Evolutionary conservation across 2,888 invertebrate genomes (phyloP).

Genomic region (Caenorhabditis parvicauda): DNA sequence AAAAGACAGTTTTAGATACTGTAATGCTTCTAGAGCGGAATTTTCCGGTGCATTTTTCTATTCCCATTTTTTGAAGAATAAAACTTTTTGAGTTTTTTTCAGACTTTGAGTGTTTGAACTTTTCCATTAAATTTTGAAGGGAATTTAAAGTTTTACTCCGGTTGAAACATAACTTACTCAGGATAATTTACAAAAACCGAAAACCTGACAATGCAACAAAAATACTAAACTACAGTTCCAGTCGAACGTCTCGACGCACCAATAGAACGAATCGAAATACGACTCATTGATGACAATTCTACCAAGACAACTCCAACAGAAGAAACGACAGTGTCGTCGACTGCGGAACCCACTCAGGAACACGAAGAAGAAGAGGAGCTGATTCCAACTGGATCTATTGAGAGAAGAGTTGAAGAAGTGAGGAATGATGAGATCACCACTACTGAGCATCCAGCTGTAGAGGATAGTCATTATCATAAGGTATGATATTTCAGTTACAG

Average conservation of each 20-base stretch:
- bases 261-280: slow-evolving; percentile 46
- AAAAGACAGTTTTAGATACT: too few species aligned
- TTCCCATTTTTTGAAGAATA: too few species aligned
- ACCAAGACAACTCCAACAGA: slow-evolving; percentile 13
- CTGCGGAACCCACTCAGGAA: neutral
- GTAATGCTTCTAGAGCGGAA: too few species aligned
- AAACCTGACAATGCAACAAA: neutral
- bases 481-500: too few species aligned
- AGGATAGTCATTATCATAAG: too few species aligned
- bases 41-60: too few species aligned
- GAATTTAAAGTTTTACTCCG: too few species aligned
- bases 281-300: slow-evolving; percentile 44
- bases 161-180: too few species aligned
- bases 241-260: slow-evolving; percentile 44
- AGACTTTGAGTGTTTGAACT: too few species aligned
- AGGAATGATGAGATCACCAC: neutral
- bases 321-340: neutral
- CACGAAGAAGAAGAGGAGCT: slow-evolving; percentile 3
- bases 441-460: too few species aligned
- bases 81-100: too few species aligned
- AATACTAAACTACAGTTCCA: slow-evolving; percentile 17
- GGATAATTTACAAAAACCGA: slow-evolving; percentile 2
- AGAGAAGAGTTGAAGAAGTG: neutral
- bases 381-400: neutral
- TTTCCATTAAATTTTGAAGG: too few species aligned